Conservation (phyloP, 2,888 invertebrate species). For the Stratiomys singularior region DNA sequence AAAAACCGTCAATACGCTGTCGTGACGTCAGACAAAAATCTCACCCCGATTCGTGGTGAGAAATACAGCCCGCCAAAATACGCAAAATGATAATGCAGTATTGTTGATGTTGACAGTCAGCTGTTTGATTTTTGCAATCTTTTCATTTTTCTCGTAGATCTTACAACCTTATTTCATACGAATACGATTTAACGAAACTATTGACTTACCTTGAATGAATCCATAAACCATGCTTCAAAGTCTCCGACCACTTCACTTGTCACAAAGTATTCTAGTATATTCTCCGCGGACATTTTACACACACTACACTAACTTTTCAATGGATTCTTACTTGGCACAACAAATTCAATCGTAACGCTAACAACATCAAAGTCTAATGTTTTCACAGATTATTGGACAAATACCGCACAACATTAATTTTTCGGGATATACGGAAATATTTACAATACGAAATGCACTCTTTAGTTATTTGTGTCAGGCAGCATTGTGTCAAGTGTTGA, state of each 20-base stretch:
- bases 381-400: no score
- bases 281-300: constrained; percentile 28
- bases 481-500: no score
- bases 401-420: no score
- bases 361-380: no score
- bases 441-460: no score
- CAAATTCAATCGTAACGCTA: no score
- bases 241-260: constrained; percentile 16
- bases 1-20: no score
- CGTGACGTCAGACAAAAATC: background rate
- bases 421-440: no score
- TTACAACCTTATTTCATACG: background rate
- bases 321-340: no score
- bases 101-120: constrained; percentile 38
- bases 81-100: constrained; percentile 12
- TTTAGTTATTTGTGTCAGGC: no score
- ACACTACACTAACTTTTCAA: background rate
- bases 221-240: constrained; percentile 17
- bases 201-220: constrained; percentile 34
- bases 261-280: constrained; percentile 16
- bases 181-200: background rate
- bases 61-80: background rate
- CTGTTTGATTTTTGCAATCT: constrained; percentile 1
- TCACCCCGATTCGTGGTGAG: constrained; percentile 9
- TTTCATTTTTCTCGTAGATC: background rate